Conservation (phyloP, 2,888 invertebrate species). For the Eudasyphora cyanicolor region DNA sequence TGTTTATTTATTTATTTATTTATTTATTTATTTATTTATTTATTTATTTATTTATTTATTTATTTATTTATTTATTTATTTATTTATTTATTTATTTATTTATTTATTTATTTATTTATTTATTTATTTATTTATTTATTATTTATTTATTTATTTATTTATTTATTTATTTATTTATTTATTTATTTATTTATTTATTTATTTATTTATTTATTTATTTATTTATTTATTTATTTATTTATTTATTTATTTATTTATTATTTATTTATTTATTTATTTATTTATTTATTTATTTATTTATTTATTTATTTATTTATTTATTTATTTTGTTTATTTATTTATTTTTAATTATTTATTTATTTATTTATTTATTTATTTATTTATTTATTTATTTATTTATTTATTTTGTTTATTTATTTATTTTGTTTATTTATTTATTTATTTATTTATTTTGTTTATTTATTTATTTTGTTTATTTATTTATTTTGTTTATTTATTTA, state of each 20-base stretch:
- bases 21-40: conserved; percentile 3
- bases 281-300: not conserved
- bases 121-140: not conserved
- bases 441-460: conserved; percentile 3
- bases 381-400: not conserved
- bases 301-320: not conserved
- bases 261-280: not conserved
- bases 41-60: not conserved
- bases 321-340: too few relatives aligned
- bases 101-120: not conserved
- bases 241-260: not conserved
- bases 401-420: not conserved
- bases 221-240: not conserved
- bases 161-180: not conserved
- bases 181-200: not conserved
- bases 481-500: not conserved
- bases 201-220: not conserved
- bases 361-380: not conserved
- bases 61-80: not conserved
- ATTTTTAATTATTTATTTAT: not conserved
- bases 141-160: not conserved
- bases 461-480: conserved; percentile 3
- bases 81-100: not conserved
- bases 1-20: not conserved
- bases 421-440: conserved; percentile 3